Evolutionary conservation across 30 jellyfish, hydroid and myxozoan species (phyloP).

Genomic region (Catostylus mosaicus): DNA sequence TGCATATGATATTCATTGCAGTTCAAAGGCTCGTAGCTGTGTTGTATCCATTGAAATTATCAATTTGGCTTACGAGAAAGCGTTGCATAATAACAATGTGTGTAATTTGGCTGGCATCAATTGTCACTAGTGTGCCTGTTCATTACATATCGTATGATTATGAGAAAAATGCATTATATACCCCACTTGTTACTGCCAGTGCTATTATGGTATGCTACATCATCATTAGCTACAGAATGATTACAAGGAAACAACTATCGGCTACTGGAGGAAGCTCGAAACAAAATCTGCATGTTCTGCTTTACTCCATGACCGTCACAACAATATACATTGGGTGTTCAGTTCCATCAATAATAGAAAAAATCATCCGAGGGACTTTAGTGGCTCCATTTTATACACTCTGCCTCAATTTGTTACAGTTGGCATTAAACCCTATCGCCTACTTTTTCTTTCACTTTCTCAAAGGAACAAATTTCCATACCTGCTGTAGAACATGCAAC

Average conservation of each 20-base stretch:
- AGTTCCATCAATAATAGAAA: no score
- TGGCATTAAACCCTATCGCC: neutral
- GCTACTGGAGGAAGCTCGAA: neutral
- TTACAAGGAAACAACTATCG: neutral
- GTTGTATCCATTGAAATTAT: neutral
- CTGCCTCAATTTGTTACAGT: neutral
- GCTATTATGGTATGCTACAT: neutral
- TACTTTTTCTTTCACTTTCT: neutral
- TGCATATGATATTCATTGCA: neutral
- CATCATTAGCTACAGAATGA: neutral
- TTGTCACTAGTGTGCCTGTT: neutral
- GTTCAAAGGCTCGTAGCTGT: conserved; percentile 7
- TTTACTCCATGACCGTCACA: neutral
- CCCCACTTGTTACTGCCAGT: neutral
- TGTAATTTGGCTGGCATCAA: neutral
- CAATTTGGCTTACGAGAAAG: neutral
- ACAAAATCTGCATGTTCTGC: neutral
- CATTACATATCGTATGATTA: neutral
- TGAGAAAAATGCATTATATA: neutral
- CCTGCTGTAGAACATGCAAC: no score
- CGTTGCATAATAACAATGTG: neutral
- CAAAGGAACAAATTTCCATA: no score
- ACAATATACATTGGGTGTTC: neutral
- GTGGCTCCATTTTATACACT: neutral
- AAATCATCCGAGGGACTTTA: no score